Conservation (phyloP, 1,140 invertebrate genomes). For the Drosophila auraria region DNA sequence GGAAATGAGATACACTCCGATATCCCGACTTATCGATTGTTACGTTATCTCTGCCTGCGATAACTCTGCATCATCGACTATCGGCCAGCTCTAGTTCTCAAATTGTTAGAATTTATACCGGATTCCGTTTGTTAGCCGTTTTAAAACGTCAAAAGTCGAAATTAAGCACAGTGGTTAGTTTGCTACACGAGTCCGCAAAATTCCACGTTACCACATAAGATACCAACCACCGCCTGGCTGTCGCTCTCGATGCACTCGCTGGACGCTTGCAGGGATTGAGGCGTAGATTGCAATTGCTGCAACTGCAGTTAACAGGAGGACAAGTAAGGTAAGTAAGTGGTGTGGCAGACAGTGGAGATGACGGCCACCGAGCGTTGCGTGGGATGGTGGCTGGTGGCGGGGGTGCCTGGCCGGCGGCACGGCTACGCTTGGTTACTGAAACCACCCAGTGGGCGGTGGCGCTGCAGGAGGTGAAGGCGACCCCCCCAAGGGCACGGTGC, state of each 20-base stretch:
- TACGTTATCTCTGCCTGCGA: background rate
- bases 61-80: background rate
- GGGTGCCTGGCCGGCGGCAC: background rate
- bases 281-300: conserved; percentile 47
- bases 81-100: conserved; percentile 10
- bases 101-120: conserved; percentile 42
- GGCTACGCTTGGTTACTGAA: background rate
- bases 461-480: conserved; percentile 34
- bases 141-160: conserved; percentile 7
- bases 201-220: conserved; percentile 10
- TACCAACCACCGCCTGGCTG: background rate
- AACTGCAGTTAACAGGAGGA: conserved; percentile 38
- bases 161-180: conserved; percentile 17
- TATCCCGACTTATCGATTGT: background rate
- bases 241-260: background rate
- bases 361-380: background rate
- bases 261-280: conserved; percentile 25
- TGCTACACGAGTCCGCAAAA: conserved; percentile 13
- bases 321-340: conserved; percentile 31
- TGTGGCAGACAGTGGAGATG: conserved; percentile 2
- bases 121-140: conserved; percentile 39
- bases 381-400: conserved; percentile 12
- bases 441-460: conserved; percentile 42
- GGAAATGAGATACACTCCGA: background rate
- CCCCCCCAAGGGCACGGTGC: conserved; percentile 67